Percentiles rank a stretch among this genome's conserved stretches.
Evolutionary conservation across 2,888 invertebrate genomes (phyloP).

Genomic region (Rugalucina vietnamica): DNA sequence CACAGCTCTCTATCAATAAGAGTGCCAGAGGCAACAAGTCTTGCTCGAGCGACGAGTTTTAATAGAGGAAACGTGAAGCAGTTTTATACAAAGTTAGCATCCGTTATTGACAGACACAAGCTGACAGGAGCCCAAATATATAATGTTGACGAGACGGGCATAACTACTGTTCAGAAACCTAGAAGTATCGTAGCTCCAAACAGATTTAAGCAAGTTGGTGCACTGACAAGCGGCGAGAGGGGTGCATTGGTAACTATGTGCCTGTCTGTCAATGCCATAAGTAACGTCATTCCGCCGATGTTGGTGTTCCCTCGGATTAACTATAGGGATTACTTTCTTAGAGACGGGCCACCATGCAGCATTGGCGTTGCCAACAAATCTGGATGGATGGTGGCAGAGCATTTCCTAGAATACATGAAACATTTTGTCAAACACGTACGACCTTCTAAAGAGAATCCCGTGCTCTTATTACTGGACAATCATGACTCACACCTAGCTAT

Average conservation of each 20-base stretch:
- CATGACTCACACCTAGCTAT: constrained; percentile 73
- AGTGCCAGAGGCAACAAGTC: constrained; percentile 27
- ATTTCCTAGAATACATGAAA: constrained; percentile 70
- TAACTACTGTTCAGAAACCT: constrained; percentile 54
- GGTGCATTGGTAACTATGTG: neutral
- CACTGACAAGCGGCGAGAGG: constrained; percentile 36
- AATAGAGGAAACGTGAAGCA: constrained; percentile 44
- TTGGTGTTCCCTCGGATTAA: constrained; percentile 47
- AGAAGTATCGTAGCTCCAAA: constrained; percentile 17
- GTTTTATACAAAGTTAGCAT: constrained; percentile 21
- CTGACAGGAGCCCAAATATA: constrained; percentile 49
- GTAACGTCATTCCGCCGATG: constrained; percentile 41
- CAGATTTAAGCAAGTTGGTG: constrained; percentile 49
- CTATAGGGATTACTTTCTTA: constrained; percentile 36
- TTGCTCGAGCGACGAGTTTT: constrained; percentile 55
- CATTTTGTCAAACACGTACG: constrained; percentile 57
- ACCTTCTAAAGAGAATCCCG: constrained; percentile 69
- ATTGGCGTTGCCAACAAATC: constrained; percentile 41
- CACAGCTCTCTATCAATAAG: constrained; percentile 31
- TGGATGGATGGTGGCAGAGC: constrained; percentile 78
- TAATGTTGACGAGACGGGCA: constrained; percentile 58
- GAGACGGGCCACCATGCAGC: constrained; percentile 28
- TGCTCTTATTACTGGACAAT: constrained; percentile 76
- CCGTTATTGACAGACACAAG: constrained; percentile 44
- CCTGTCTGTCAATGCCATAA: neutral